A percentile compares a stretch with the other conserved stretches of the same genome.
Conservation (phyloP, 2,113 vertebrate species). For the Marmota monax region DNA sequence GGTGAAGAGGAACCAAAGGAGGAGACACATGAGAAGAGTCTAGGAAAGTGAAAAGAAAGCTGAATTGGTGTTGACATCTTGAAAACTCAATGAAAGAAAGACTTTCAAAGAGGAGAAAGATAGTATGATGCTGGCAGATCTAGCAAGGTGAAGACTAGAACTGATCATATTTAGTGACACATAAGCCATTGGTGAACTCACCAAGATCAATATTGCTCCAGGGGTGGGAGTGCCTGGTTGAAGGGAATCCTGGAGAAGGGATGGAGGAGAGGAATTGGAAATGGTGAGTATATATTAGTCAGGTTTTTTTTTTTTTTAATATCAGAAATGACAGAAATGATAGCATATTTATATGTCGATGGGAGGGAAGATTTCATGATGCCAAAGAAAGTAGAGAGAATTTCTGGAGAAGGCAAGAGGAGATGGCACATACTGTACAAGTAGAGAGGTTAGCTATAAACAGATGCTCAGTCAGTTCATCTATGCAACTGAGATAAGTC, state of each 20-base stretch:
- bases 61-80: background rate
- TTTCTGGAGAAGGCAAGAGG: background rate
- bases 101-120: slow-evolving; percentile 1
- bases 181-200: background rate
- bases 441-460: background rate
- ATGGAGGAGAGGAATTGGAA: background rate
- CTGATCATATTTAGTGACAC: background rate
- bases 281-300: background rate
- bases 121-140: background rate
- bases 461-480: background rate
- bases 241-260: background rate
- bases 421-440: background rate
- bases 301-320: background rate
- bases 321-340: background rate
- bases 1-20: background rate
- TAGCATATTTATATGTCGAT: background rate
- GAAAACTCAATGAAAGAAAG: background rate
- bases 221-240: background rate
- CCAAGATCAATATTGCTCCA: background rate
- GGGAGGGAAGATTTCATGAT: background rate
- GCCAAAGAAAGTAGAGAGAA: background rate
- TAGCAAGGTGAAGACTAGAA: background rate
- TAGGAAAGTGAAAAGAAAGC: background rate
- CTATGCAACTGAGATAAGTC: slow-evolving; percentile 33
- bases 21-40: background rate